Percentiles rank a stretch among this genome's conserved stretches.
These are phyloP conservation scores for Eueides isabella DNA, from an alignment of 1,140 invertebrate species.

Conservation along the genomic window DNA sequence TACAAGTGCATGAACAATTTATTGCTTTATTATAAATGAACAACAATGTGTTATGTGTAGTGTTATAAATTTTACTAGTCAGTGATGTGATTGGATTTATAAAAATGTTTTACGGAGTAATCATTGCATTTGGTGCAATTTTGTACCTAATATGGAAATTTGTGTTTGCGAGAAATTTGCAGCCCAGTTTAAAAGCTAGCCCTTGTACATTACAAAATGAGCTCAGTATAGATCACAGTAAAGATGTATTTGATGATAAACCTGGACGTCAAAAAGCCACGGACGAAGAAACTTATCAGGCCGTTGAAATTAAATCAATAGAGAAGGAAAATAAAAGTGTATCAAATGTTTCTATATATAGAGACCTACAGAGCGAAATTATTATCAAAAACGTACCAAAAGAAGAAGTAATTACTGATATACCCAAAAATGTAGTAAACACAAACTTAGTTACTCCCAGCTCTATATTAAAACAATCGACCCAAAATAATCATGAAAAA, in stretches of 20 bases:
- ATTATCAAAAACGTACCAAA: background rate
- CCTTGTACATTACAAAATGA: background rate
- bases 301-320: background rate
- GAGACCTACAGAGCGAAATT: background rate
- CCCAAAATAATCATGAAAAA: slow-evolving; percentile 46
- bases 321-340: background rate
- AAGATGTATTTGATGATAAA: background rate
- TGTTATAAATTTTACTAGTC: slow-evolving; percentile 58
- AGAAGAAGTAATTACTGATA: background rate
- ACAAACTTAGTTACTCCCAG: slow-evolving; percentile 51
- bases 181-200: slow-evolving; percentile 9
- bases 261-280: background rate
- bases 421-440: slow-evolving; percentile 10
- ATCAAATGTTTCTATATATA: background rate
- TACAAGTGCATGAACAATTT: slow-evolving; percentile 55
- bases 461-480: slow-evolving; percentile 47
- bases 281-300: background rate
- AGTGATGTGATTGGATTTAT: slow-evolving; percentile 65
- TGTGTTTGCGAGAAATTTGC: slow-evolving; percentile 45
- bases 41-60: slow-evolving; percentile 46
- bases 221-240: background rate
- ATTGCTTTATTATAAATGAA: slow-evolving; percentile 57
- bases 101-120: slow-evolving; percentile 68
- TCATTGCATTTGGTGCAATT: slow-evolving; percentile 60
- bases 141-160: slow-evolving; percentile 66